phyloP scores from a whole-genome alignment of 2,888 invertebrate species.

The Clitarchus hookeri region DNA sequence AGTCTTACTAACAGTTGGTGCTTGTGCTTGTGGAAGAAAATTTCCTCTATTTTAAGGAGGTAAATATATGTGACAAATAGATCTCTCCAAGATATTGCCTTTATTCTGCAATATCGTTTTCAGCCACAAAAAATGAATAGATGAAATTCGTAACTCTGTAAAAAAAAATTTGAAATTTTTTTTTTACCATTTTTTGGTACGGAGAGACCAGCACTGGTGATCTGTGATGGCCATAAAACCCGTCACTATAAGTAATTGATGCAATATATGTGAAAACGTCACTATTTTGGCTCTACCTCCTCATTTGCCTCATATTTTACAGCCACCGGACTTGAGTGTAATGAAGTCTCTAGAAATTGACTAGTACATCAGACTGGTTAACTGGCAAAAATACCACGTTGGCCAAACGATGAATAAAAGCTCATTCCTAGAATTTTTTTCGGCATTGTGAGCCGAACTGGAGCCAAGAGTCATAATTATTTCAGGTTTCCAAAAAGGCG shows the following conservation, averaged over 20 bases:
- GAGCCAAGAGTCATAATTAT: neutral
- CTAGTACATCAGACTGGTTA: neutral
- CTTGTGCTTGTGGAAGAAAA: neutral
- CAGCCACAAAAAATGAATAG: neutral
- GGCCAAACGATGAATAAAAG: neutral
- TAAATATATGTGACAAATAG: neutral
- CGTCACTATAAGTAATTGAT: neutral
- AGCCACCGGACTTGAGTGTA: neutral
- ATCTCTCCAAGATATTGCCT: neutral
- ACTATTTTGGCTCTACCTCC: neutral
- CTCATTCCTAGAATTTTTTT: neutral
- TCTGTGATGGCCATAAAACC: neutral
- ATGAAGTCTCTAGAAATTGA: neutral
- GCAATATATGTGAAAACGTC: neutral
- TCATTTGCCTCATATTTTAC: neutral
- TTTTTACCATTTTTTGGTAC: neutral
- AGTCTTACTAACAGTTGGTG: neutral
- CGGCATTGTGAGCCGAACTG: neutral
- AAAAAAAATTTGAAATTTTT: too few relatives aligned
- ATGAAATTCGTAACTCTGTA: neutral
- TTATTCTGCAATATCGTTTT: neutral
- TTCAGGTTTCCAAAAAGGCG: neutral
- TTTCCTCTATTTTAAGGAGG: neutral
- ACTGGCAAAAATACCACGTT: neutral
- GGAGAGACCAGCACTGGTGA: constrained; percentile 8